Evolutionary conservation across 2,113 vertebrate genomes (phyloP).

Genomic region (Rousettus leschenaultii): DNA sequence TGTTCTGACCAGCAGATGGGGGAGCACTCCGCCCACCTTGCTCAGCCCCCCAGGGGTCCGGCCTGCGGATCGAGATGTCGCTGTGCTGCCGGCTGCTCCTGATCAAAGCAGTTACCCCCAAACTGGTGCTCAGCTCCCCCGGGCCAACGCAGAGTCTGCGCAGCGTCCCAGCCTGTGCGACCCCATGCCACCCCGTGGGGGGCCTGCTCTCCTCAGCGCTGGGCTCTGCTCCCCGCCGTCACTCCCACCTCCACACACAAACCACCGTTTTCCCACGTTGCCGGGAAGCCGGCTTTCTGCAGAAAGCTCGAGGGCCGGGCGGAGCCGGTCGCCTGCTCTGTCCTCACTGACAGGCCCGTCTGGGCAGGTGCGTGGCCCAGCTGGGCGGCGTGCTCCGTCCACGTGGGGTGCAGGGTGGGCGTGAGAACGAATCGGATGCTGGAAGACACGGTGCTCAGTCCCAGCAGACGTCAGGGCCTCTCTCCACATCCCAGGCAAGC

Average conservation of each 20-base stretch:
- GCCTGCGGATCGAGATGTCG: not conserved
- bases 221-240: not conserved
- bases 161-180: not conserved
- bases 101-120: rapidly evolving
- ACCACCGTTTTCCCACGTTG: rapidly evolving
- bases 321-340: not conserved
- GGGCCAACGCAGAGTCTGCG: not conserved
- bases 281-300: not conserved
- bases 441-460: not conserved
- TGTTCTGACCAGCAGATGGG: not conserved
- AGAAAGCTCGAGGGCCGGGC: not conserved
- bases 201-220: not conserved
- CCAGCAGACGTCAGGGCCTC: rapidly evolving
- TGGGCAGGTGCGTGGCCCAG: rapidly evolving
- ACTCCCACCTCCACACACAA: not conserved
- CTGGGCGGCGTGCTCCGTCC: not conserved
- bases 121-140: not conserved
- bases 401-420: rapidly evolving
- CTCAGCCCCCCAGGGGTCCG: not conserved
- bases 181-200: too few relatives aligned
- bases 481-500: not conserved
- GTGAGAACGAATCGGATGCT: rapidly evolving
- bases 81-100: not conserved
- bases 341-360: rapidly evolving
- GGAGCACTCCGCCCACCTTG: too few relatives aligned